A percentile compares a stretch with the other conserved stretches of the same genome.
Conservation (phyloP, 2,797 vertebrate species). For the Mallotus villosus region DNA sequence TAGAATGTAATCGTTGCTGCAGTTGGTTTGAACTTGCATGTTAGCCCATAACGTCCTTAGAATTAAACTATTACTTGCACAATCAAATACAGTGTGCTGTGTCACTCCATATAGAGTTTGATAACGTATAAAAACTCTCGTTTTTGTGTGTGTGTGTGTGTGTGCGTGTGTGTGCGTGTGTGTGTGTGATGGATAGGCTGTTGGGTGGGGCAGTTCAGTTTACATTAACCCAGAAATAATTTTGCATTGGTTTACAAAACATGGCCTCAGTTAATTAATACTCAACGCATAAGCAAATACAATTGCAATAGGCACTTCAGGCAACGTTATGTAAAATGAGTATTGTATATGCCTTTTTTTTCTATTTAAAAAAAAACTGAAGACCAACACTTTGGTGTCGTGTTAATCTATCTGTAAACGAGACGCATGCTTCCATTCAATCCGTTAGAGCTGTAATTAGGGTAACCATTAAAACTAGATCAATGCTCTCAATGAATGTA, state of each 20-base stretch:
- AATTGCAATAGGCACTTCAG: no score
- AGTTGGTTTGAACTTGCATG: neutral
- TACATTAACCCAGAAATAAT: conserved; percentile 45
- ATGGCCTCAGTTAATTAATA: conserved; percentile 55
- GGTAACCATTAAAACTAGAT: conserved; percentile 64
- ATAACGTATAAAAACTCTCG: neutral
- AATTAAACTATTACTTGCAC: neutral
- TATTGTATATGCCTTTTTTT: no score
- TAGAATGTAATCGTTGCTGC: neutral
- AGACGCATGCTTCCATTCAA: conserved; percentile 68
- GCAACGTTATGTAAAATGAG: no score
- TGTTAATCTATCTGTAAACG: no score
- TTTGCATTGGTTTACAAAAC: neutral
- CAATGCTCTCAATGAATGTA: conserved; percentile 47
- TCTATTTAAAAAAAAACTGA: no score
- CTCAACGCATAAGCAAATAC: no score
- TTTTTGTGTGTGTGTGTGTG: conserved; percentile 24
- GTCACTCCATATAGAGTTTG: neutral
- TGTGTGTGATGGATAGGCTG: conserved; percentile 11
- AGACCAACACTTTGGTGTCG: no score
- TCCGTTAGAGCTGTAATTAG: conserved; percentile 73
- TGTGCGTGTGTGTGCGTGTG: conserved; percentile 29
- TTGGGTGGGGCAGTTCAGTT: conserved; percentile 55
- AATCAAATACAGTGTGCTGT: neutral
- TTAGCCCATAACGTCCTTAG: neutral